A percentile compares a stretch with the other conserved stretches of the same genome.
These are phyloP conservation scores for Strongylocentrotus purpuratus DNA, from an alignment of 35 echinoderm and acorn worm species.

Conservation along the genomic window DNA sequence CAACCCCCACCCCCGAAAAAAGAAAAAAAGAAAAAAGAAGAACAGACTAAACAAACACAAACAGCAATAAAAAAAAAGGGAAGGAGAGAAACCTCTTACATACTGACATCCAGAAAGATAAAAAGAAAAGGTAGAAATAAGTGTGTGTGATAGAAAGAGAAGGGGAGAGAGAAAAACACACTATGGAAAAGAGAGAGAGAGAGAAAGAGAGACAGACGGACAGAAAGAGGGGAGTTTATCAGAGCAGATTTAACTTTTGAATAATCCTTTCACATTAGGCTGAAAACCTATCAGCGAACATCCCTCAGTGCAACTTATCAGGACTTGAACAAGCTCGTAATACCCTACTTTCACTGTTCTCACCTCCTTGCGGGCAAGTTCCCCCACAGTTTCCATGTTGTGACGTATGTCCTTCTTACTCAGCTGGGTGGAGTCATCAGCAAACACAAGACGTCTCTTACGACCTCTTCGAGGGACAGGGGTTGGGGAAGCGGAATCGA, in stretches of 20 bases:
- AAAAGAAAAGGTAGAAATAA: no score
- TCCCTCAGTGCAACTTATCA: no score
- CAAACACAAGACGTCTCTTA: slow-evolving; percentile 59
- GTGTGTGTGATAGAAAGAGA: no score
- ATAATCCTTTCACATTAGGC: no score
- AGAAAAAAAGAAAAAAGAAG: no score
- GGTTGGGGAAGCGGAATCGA: slow-evolving; percentile 5
- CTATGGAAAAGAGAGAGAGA: not conserved
- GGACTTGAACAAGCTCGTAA: no score
- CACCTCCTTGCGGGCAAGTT: slow-evolving; percentile 14
- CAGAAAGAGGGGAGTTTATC: not conserved
- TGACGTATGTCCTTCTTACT: slow-evolving; percentile 57
- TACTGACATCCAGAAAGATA: no score
- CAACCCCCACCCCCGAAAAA: no score
- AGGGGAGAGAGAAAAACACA: no score
- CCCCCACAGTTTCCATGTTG: slow-evolving; percentile 43
- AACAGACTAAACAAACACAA: not conserved
- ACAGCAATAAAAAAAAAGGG: not conserved
- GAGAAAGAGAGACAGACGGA: not conserved
- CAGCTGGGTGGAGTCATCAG: slow-evolving; percentile 31
- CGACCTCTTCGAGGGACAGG: slow-evolving; percentile 27
- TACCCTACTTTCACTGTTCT: not conserved
- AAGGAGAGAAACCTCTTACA: no score
- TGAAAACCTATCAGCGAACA: no score
- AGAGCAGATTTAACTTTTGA: no score